A percentile compares a stretch with the other conserved stretches of the same genome.
These are phyloP conservation scores for Stomatorhinus ivindoensis DNA, from an alignment of 2,113 vertebrate genomes.

Conservation along the genomic window DNA sequence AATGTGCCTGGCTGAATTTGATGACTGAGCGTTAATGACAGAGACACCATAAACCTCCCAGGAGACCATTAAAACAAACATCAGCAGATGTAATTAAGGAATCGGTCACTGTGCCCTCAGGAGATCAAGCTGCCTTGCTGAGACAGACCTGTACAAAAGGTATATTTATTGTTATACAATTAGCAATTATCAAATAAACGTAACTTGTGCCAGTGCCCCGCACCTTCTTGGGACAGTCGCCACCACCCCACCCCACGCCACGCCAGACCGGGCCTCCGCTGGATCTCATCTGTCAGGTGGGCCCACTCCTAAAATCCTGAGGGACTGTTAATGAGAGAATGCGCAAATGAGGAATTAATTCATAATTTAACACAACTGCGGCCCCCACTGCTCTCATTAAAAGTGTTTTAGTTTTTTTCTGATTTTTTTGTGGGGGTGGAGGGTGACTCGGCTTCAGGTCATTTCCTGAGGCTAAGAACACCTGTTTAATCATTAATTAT, in stretches of 20 bases:
- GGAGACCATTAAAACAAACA: conserved; percentile 7
- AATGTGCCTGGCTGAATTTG: not conserved
- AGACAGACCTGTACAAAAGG: not conserved
- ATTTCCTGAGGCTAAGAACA: not conserved
- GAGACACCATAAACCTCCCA: not conserved
- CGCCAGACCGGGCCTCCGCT: not conserved
- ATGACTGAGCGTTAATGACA: not conserved
- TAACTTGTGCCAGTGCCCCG: not conserved
- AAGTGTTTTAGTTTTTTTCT: not conserved
- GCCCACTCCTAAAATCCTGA: not conserved
- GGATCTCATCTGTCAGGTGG: not conserved
- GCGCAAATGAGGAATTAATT: not conserved
- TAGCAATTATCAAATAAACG: not conserved
- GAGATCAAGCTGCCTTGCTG: not conserved
- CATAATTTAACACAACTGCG: not conserved
- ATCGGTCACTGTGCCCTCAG: not conserved
- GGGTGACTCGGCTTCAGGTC: not conserved
- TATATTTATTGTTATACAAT: not conserved
- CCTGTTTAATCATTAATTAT: not conserved
- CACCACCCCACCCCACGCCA: not conserved
- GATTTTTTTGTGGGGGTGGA: not conserved
- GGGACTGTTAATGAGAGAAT: not conserved
- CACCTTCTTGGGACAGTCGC: not conserved
- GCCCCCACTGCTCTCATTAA: not conserved
- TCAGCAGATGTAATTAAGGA: conserved; percentile 2